phyloP scores from a whole-genome alignment of 2,888 invertebrate species.

The Drosophila greeni region DNA sequence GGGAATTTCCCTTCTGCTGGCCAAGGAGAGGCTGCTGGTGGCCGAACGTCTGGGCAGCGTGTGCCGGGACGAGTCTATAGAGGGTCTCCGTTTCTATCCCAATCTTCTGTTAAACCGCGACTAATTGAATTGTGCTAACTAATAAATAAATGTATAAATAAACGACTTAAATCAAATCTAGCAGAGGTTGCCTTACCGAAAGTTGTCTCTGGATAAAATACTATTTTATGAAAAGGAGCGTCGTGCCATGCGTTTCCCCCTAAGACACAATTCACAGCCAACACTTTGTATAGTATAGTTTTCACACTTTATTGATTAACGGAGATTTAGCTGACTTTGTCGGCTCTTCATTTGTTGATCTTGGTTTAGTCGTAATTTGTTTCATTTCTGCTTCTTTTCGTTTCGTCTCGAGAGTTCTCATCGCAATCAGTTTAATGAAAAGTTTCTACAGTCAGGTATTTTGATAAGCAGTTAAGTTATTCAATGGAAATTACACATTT shows the following conservation, averaged over 20 bases:
- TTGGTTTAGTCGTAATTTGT: slow-evolving; percentile 25
- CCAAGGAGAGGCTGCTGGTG: slow-evolving; percentile 91
- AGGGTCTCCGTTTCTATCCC: slow-evolving; percentile 95
- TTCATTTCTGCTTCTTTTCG: slow-evolving; percentile 21
- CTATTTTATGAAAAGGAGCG: background rate
- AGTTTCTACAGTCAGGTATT: slow-evolving; percentile 77
- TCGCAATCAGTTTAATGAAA: slow-evolving; percentile 65
- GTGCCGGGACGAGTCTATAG: slow-evolving; percentile 96
- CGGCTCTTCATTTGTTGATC: slow-evolving; percentile 51
- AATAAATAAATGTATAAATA: slow-evolving; percentile 15
- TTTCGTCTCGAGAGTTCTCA: slow-evolving; percentile 41
- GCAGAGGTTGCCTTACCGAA: background rate
- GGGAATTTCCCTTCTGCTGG: slow-evolving; percentile 92
- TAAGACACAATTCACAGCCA: background rate
- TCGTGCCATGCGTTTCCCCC: background rate
- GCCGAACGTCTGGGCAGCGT: slow-evolving; percentile 92
- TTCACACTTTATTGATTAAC: slow-evolving; percentile 53
- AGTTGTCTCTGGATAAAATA: background rate
- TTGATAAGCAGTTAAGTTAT: slow-evolving; percentile 77
- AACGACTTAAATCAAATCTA: background rate
- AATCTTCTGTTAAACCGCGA: slow-evolving; percentile 85
- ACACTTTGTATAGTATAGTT: background rate
- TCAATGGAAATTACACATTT: slow-evolving; percentile 71
- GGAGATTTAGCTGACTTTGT: slow-evolving; percentile 50
- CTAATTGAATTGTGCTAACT: slow-evolving; percentile 9